These are phyloP conservation scores for Leucoraja ocellata DNA, from an alignment of 2,797 vertebrate species.

Conservation along the genomic window DNA sequence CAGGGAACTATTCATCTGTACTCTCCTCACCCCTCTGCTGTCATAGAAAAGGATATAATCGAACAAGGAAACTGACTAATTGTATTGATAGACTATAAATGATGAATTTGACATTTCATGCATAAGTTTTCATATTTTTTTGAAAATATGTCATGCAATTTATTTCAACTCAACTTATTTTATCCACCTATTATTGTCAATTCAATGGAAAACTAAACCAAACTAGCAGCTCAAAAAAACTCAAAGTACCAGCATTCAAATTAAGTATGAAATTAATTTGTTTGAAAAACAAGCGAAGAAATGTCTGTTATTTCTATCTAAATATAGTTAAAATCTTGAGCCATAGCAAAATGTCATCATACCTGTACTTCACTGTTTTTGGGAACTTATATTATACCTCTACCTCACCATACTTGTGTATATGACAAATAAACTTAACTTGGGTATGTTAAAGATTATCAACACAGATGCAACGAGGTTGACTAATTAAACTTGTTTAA, in stretches of 20 bases:
- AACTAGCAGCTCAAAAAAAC: neutral
- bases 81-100: neutral
- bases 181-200: neutral
- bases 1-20: neutral
- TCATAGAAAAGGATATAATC: neutral
- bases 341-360: neutral
- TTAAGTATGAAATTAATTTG: neutral
- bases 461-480: neutral
- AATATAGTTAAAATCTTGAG: neutral
- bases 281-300: neutral
- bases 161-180: neutral
- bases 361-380: too few species aligned
- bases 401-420: too few species aligned
- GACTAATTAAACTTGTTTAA: conserved; percentile 3
- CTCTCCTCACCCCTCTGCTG: neutral
- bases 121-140: neutral
- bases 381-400: too few species aligned
- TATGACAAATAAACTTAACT: too few species aligned
- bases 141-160: neutral
- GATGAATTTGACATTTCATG: neutral
- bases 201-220: neutral
- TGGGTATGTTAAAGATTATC: neutral
- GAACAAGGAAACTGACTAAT: neutral
- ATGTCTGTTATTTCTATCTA: neutral
- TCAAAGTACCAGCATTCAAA: neutral